Conservation (phyloP, 1,140 invertebrate species). For the Philotrypesis tridentata region DNA sequence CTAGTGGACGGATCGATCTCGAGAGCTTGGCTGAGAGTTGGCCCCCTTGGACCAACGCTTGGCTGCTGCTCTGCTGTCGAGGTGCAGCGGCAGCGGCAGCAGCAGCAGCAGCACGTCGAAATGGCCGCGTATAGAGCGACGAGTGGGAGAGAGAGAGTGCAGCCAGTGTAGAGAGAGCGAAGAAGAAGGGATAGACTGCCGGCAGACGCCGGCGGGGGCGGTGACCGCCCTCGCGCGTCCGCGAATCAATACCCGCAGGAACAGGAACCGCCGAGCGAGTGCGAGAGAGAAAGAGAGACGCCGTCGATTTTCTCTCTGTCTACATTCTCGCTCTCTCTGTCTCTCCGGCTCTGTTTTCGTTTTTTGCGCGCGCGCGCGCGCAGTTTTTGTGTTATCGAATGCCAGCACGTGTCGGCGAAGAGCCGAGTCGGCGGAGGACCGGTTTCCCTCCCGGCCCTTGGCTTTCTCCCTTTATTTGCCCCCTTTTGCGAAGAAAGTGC, state of each 20-base stretch:
- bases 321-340: no score
- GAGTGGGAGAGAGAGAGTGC: not conserved
- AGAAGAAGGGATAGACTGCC: conserved; percentile 71
- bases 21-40: not conserved
- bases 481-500: conserved; percentile 5
- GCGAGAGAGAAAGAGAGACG: conserved; percentile 54
- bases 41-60: conserved; percentile 37
- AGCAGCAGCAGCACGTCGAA: conserved; percentile 58
- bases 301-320: not conserved
- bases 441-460: not conserved
- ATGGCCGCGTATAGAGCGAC: conserved; percentile 60
- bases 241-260: conserved; percentile 75
- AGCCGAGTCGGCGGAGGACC: conserved; percentile 68
- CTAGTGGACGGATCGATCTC: not conserved
- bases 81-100: no score
- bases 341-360: not conserved
- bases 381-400: not conserved
- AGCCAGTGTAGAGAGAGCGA: conserved; percentile 48
- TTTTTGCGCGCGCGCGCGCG: not conserved
- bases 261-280: conserved; percentile 73
- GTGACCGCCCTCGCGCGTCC: conserved; percentile 72
- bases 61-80: not conserved
- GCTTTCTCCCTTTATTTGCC: not conserved
- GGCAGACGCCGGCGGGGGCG: conserved; percentile 70
- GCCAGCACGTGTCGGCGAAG: conserved; percentile 49